Evolutionary conservation across 2,113 vertebrate genomes (phyloP).

Genomic region (Ictalurus punctatus): DNA sequence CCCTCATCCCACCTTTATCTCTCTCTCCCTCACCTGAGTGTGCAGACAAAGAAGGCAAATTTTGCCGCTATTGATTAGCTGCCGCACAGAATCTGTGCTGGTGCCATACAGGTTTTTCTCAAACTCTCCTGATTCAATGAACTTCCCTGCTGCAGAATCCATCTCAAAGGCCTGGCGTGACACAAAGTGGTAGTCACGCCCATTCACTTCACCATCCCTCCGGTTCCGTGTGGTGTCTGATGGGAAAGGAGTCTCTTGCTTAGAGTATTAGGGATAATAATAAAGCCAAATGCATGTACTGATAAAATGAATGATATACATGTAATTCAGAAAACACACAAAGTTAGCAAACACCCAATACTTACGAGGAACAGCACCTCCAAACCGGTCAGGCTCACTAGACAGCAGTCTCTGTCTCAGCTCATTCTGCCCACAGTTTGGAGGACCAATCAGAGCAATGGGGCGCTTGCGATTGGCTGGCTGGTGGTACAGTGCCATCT

Average conservation of each 20-base stretch:
- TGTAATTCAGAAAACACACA: background rate
- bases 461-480: slow-evolving; percentile 95
- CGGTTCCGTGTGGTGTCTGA: slow-evolving; percentile 91
- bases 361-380: slow-evolving; percentile 90
- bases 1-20: background rate
- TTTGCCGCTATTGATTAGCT: slow-evolving; percentile 97
- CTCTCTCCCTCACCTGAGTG: slow-evolving; percentile 81
- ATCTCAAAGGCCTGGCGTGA: slow-evolving; percentile 91
- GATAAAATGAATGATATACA: background rate
- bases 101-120: slow-evolving; percentile 98
- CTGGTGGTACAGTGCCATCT: slow-evolving; percentile 98
- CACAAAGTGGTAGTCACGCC: slow-evolving; percentile 93
- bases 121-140: slow-evolving; percentile 95
- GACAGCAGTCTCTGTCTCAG: slow-evolving; percentile 87
- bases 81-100: slow-evolving; percentile 91
- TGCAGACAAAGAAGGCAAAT: slow-evolving; percentile 95
- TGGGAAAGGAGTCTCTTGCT: slow-evolving; percentile 24
- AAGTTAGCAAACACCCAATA: background rate
- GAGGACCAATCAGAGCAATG: slow-evolving; percentile 90
- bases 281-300: background rate
- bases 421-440: slow-evolving; percentile 90
- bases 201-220: slow-evolving; percentile 85
- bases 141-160: slow-evolving; percentile 89
- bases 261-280: background rate
- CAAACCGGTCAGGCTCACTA: slow-evolving; percentile 87